These are phyloP conservation scores for Himalopsyche phryganea DNA, from an alignment of 1,140 invertebrate species.

Conservation along the genomic window DNA sequence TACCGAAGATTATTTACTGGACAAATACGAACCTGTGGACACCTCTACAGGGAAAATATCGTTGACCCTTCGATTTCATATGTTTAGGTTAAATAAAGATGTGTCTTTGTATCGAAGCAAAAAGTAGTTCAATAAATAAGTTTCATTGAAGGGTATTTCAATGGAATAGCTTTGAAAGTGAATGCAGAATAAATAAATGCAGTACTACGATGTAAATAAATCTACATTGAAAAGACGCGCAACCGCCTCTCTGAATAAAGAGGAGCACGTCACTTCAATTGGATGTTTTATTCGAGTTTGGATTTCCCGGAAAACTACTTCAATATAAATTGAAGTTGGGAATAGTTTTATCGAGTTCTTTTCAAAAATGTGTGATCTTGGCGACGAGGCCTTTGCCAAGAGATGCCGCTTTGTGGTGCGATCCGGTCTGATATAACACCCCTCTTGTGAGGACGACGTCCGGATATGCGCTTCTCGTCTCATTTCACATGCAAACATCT, in stretches of 20 bases:
- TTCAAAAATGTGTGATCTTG: slow-evolving; percentile 27
- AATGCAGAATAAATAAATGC: no score
- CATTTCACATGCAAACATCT: slow-evolving; percentile 17
- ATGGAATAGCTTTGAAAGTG: no score
- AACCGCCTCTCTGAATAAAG: not conserved
- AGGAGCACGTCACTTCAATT: not conserved
- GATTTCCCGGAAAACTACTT: not conserved
- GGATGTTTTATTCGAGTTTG: slow-evolving; percentile 4
- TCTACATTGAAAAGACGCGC: slow-evolving; percentile 6
- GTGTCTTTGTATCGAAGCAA: no score
- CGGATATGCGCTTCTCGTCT: not conserved
- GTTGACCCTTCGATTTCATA: no score
- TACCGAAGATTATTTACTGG: no score
- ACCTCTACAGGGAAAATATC: no score
- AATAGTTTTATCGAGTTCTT: slow-evolving; percentile 28
- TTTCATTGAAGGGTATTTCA: no score
- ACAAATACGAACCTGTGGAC: no score
- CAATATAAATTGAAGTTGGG: slow-evolving; percentile 6
- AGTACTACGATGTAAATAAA: not conserved
- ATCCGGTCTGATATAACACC: slow-evolving; percentile 26
- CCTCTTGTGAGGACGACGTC: slow-evolving; percentile 4
- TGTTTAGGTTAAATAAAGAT: no score
- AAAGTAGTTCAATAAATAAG: no score
- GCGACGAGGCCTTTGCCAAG: slow-evolving; percentile 20
- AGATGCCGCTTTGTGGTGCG: slow-evolving; percentile 18